Percentiles rank a stretch among this genome's conserved stretches.
Conservation (phyloP, 1,140 invertebrate genomes). For the Zaprionus nigranus region DNA sequence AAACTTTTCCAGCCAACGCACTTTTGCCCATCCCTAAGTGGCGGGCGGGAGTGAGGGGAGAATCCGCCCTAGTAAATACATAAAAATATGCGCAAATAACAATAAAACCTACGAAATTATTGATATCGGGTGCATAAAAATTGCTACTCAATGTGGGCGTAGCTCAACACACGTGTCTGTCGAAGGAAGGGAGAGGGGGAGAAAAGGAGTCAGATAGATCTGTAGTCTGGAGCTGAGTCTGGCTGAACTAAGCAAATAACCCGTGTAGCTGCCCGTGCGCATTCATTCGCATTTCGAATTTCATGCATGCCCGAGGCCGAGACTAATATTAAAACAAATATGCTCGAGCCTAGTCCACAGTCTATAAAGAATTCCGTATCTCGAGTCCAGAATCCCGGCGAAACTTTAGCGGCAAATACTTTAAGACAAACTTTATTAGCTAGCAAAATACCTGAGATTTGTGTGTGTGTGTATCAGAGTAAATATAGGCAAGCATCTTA, state of each 20-base stretch:
- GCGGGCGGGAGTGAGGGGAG: neutral
- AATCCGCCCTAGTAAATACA: conserved; percentile 53
- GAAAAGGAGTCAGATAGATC: neutral
- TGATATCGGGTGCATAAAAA: conserved; percentile 73
- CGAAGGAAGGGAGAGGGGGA: neutral
- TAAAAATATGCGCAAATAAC: conserved; percentile 80
- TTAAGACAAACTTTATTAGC: conserved; percentile 82
- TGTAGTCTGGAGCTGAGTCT: neutral
- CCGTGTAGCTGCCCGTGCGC: conserved; percentile 46
- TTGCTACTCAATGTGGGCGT: conserved; percentile 62
- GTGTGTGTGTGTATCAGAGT: conserved; percentile 16
- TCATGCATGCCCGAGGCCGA: conserved; percentile 64
- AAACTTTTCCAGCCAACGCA: conserved; percentile 24
- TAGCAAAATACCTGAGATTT: conserved; percentile 79
- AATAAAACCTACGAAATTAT: conserved; percentile 80
- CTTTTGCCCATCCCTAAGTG: conserved; percentile 18
- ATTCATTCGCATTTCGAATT: conserved; percentile 40
- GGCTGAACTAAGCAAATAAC: conserved; percentile 69
- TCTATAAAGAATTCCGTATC: neutral
- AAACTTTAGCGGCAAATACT: conserved; percentile 71
- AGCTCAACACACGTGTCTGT: conserved; percentile 35
- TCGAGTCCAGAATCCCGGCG: conserved; percentile 19
- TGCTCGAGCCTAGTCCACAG: conserved; percentile 31
- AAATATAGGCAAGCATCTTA: conserved; percentile 17
- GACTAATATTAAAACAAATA: conserved; percentile 81